Evolutionary conservation across 1,140 invertebrate species (phyloP).

Genomic region (Drosophila eugracilis): DNA sequence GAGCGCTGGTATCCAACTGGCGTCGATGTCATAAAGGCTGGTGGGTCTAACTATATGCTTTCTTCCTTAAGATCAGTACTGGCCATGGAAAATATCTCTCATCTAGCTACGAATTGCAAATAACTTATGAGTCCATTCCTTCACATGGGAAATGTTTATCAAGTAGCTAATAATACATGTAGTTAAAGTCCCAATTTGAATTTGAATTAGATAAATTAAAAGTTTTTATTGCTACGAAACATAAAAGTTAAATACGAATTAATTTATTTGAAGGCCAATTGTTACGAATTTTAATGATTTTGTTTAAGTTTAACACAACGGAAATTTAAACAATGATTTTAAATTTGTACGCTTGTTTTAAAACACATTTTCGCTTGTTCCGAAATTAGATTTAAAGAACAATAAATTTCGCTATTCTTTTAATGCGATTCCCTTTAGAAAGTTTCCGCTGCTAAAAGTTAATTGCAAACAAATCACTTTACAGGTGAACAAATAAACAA

Average conservation of each 20-base stretch:
- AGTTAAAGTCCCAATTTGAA: too few species aligned
- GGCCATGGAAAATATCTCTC: background rate
- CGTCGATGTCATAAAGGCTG: slow-evolving; percentile 96
- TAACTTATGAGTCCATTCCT: background rate
- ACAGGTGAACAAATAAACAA: background rate
- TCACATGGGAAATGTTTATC: background rate
- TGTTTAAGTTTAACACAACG: background rate
- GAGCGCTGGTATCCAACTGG: slow-evolving; percentile 96
- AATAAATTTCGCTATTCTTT: slow-evolving; percentile 17
- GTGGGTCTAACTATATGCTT: slow-evolving; percentile 85
- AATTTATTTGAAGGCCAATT: background rate
- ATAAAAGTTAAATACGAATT: too few species aligned
- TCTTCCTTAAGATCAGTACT: background rate
- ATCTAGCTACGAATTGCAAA: background rate
- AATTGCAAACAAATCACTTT: slow-evolving; percentile 11
- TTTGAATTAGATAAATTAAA: background rate
- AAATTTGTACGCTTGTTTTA: background rate
- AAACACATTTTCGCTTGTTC: slow-evolving; percentile 6
- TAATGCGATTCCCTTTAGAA: slow-evolving; percentile 17
- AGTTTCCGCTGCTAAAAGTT: slow-evolving; percentile 18
- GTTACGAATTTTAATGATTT: slow-evolving; percentile 7
- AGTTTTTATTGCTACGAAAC: background rate
- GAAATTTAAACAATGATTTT: slow-evolving; percentile 14
- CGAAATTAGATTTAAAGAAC: background rate
- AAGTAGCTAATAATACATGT: background rate